Conservation (phyloP, 1,140 invertebrate genomes). For the Ericerus pela region DNA sequence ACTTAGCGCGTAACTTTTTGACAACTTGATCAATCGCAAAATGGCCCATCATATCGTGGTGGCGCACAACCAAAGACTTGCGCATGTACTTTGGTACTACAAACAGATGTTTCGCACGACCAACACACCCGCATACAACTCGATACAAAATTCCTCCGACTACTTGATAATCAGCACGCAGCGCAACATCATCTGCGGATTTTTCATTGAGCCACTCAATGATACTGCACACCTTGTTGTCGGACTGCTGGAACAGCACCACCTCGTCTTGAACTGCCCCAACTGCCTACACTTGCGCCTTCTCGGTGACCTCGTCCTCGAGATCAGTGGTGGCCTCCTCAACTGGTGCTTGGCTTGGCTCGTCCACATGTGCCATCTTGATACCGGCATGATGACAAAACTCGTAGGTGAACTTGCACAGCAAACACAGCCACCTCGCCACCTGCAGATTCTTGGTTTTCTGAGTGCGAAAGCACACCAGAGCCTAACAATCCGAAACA, state of each 20-base stretch:
- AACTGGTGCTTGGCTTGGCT: conserved; percentile 24
- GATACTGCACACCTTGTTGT: background rate
- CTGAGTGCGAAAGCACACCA: background rate
- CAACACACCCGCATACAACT: background rate
- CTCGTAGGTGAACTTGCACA: conserved; percentile 24
- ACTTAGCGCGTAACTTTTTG: background rate
- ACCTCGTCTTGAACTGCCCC: background rate
- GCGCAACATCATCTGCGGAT: background rate
- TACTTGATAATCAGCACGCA: background rate
- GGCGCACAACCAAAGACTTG: background rate
- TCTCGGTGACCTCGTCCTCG: conserved; percentile 1
- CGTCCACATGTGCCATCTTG: conserved; percentile 29
- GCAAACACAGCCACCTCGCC: conserved; percentile 27
- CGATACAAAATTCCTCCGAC: background rate
- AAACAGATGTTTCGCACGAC: background rate
- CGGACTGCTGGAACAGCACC: background rate
- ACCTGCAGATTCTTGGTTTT: conserved; percentile 22
- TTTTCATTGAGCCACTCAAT: too few relatives aligned
- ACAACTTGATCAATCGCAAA: background rate
- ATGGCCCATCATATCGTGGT: background rate
- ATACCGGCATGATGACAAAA: conserved; percentile 24
- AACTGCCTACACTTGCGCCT: background rate
- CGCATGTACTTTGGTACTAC: background rate
- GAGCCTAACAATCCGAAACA: conserved; percentile 8
- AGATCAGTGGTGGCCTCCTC: background rate